Percentiles rank a stretch among this genome's conserved stretches.
These are phyloP conservation scores for Mechanitis messenoides DNA, from an alignment of 2,888 invertebrate species.

Conservation along the genomic window DNA sequence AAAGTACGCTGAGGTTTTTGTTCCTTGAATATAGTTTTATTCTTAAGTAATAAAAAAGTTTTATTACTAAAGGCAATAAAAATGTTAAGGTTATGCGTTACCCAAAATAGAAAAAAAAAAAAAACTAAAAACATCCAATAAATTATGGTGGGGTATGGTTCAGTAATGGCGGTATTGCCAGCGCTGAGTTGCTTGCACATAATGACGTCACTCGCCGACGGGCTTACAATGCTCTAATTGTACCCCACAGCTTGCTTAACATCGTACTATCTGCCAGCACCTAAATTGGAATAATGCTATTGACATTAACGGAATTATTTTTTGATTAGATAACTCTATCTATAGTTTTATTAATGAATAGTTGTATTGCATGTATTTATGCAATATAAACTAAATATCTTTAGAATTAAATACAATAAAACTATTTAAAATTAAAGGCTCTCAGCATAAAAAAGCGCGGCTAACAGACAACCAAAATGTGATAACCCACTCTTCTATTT, in stretches of 20 bases:
- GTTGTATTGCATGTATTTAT: no score
- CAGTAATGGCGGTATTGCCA: slow-evolving; percentile 37
- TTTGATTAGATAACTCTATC: background rate
- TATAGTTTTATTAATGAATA: no score
- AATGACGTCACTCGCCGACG: slow-evolving; percentile 56
- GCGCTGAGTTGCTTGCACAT: slow-evolving; percentile 46
- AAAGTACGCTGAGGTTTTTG: background rate
- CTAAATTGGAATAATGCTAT: slow-evolving; percentile 52
- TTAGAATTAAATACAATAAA: slow-evolving; percentile 34
- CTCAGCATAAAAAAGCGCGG: slow-evolving; percentile 62
- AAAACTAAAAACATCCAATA: no score
- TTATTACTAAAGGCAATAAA: no score
- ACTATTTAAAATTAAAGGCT: slow-evolving; percentile 34
- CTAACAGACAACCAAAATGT: slow-evolving; percentile 54
- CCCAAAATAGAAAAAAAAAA: no score
- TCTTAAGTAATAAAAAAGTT: no score
- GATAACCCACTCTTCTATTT: slow-evolving; percentile 37
- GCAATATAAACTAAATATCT: background rate
- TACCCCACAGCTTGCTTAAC: slow-evolving; percentile 47
- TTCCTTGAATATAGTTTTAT: no score
- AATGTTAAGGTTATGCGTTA: no score
- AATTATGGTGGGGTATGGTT: slow-evolving; percentile 29
- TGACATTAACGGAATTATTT: slow-evolving; percentile 18
- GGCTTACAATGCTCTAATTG: slow-evolving; percentile 65
- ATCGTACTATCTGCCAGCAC: slow-evolving; percentile 15